Percentiles rank a stretch among this genome's conserved stretches.
phyloP scores from a whole-genome alignment of 2,113 vertebrate species.

The Lophochroa leadbeateri region DNA sequence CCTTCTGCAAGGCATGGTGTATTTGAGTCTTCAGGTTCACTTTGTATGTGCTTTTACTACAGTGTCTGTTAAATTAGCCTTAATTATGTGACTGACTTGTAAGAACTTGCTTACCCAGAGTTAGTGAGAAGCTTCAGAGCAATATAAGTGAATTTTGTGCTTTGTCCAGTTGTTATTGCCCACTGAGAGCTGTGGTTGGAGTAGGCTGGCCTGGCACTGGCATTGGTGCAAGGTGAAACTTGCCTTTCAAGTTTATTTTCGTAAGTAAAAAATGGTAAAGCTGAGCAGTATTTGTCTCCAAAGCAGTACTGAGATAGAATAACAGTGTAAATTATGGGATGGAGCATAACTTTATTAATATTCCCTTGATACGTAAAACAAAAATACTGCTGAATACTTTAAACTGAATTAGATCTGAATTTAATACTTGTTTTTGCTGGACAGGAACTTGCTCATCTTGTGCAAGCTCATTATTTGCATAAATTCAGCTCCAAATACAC shows the following conservation, averaged over 20 bases:
- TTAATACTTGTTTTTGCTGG: not conserved
- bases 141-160: not conserved
- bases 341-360: not conserved
- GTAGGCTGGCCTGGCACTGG: not conserved
- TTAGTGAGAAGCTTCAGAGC: constrained; percentile 49
- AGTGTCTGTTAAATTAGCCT: not conserved
- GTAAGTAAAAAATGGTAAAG: not conserved
- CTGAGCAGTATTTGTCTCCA: not conserved
- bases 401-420: not conserved
- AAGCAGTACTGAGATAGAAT: not conserved
- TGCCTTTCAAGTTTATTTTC: constrained; percentile 24
- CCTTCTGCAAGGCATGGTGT: not conserved
- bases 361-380: not conserved
- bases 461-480: not conserved
- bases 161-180: constrained; percentile 21
- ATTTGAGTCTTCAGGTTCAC: not conserved
- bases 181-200: not conserved
- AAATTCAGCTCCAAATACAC: not conserved
- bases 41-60: not conserved
- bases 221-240: constrained; percentile 2
- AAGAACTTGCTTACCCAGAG: constrained; percentile 33
- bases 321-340: not conserved
- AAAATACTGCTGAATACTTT: not conserved
- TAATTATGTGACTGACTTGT: constrained; percentile 12
- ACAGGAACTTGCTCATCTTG: not conserved